These are phyloP conservation scores for Andrena praecox DNA, from an alignment of 2,888 invertebrate species.

Conservation along the genomic window DNA sequence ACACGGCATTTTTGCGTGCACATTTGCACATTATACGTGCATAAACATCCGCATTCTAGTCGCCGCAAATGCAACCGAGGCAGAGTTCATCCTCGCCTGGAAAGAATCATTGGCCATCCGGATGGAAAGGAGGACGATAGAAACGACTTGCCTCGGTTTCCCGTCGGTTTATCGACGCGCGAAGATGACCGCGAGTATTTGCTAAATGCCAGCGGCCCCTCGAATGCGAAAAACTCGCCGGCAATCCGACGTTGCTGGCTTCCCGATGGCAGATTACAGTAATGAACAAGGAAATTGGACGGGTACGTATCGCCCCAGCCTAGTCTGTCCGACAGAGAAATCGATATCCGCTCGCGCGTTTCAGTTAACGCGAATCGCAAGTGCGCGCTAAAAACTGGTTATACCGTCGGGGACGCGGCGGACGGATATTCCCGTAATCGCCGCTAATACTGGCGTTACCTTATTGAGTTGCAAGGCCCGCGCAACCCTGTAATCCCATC, in stretches of 20 bases:
- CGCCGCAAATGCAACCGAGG: no score
- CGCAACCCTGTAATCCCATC: conserved; percentile 28
- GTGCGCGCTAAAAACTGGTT: conserved; percentile 37
- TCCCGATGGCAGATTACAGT: conserved; percentile 16
- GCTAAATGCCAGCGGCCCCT: background rate
- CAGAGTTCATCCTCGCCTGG: background rate
- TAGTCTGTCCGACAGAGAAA: background rate
- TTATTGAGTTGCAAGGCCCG: conserved; percentile 33
- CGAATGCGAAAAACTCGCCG: conserved; percentile 10
- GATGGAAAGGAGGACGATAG: background rate
- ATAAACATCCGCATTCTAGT: no score
- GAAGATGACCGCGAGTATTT: conserved; percentile 3
- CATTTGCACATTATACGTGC: no score
- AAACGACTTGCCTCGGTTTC: background rate
- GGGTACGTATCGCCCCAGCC: background rate
- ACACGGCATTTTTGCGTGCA: no score
- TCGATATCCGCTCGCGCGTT: conserved; percentile 18
- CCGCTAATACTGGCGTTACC: conserved; percentile 23
- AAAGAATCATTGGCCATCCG: background rate
- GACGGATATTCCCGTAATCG: conserved; percentile 26
- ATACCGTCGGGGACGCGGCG: background rate
- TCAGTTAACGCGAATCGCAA: conserved; percentile 17
- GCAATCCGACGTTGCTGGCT: background rate
- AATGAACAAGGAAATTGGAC: conserved; percentile 38
- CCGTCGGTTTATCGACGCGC: background rate